phyloP scores from a whole-genome alignment of 2,113 vertebrate genomes.

The Prochilodus magdalenae region DNA sequence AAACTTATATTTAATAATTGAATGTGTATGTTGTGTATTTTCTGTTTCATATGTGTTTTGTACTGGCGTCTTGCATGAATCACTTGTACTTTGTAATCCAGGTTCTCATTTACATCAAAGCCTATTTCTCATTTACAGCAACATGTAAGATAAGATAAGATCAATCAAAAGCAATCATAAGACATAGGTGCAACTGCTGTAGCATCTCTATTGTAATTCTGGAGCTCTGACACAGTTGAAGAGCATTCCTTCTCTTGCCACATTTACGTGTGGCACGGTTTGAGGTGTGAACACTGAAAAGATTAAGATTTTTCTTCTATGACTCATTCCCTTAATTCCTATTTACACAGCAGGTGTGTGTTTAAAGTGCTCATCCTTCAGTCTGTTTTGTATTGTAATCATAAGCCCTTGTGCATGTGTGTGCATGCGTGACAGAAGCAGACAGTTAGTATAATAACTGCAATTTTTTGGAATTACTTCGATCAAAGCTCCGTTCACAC shows the following conservation, averaged over 20 bases:
- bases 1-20: too few relatives aligned
- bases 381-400: slow-evolving; percentile 11
- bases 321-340: slow-evolving; percentile 64
- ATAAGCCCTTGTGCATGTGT: slow-evolving; percentile 4
- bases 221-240: not conserved
- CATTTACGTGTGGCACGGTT: not conserved
- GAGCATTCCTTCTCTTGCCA: slow-evolving; percentile 8
- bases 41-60: too few relatives aligned
- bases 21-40: too few relatives aligned
- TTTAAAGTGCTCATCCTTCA: slow-evolving; percentile 20
- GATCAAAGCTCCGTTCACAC: slow-evolving; percentile 63
- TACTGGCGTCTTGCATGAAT: too few relatives aligned
- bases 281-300: slow-evolving; percentile 53
- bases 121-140: not conserved
- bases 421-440: slow-evolving; percentile 20
- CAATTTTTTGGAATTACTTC: slow-evolving; percentile 64
- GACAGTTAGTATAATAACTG: slow-evolving; percentile 60
- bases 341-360: slow-evolving; percentile 32
- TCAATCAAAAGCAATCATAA: slow-evolving; percentile 25
- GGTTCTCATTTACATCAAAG: too few relatives aligned
- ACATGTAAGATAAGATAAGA: too few relatives aligned
- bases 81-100: too few relatives aligned
- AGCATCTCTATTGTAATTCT: slow-evolving; percentile 42
- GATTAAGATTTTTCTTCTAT: slow-evolving; percentile 47
- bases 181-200: not conserved